Conservation (phyloP, 2,888 invertebrate genomes). For the Ormyrus rosae region DNA sequence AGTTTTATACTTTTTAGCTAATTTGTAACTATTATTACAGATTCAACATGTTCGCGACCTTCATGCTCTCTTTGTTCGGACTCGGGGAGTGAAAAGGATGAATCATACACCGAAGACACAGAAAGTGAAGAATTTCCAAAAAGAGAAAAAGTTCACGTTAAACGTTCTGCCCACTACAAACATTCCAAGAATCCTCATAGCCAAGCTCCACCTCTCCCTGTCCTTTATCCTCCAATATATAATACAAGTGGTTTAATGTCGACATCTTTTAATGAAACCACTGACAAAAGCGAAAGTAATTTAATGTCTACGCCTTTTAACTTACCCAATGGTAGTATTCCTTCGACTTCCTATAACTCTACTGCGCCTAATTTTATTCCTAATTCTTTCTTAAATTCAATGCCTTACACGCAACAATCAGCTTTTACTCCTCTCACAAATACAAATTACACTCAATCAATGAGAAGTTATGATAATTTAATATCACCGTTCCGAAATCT, state of each 20-base stretch:
- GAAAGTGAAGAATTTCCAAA: conserved; percentile 67
- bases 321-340: conserved; percentile 52
- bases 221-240: conserved; percentile 62
- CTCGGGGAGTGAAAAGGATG: conserved; percentile 74
- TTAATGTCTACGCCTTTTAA: conserved; percentile 65
- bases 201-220: conserved; percentile 72
- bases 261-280: conserved; percentile 65
- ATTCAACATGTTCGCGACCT: conserved; percentile 84
- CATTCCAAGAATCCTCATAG: conserved; percentile 73
- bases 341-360: conserved; percentile 51
- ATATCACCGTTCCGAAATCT: conserved; percentile 50
- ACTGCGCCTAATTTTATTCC: conserved; percentile 50
- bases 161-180: conserved; percentile 73
- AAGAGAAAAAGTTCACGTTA: conserved; percentile 66
- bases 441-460: conserved; percentile 52
- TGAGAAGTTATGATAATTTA: conserved; percentile 53
- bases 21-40: conserved; percentile 71
- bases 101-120: conserved; percentile 73
- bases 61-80: conserved; percentile 83
- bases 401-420: conserved; percentile 19
- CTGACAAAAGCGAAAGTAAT: conserved; percentile 61
- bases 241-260: conserved; percentile 66
- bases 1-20: background rate
- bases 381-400: conserved; percentile 28
- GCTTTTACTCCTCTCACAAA: conserved; percentile 25